Percentiles rank a stretch among this genome's conserved stretches.
phyloP scores from a whole-genome alignment of 2,888 invertebrate species.

The Leistus spinibarbis region DNA sequence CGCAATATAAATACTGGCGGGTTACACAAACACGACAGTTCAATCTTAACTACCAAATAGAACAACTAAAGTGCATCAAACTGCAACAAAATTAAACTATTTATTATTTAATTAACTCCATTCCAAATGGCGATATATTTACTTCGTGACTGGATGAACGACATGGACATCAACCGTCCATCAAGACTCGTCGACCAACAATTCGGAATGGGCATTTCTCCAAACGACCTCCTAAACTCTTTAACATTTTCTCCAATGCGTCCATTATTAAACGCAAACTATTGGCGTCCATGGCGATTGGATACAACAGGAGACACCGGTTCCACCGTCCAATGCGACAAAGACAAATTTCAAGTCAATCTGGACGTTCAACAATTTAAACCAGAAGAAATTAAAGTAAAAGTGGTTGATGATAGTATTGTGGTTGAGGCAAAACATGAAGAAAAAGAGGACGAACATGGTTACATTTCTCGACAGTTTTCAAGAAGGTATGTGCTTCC shows the following conservation, averaged over 20 bases:
- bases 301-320: slow-evolving; percentile 17
- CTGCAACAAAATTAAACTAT: too few relatives aligned
- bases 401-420: slow-evolving; percentile 52
- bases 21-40: too few relatives aligned
- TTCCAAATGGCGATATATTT: slow-evolving; percentile 16
- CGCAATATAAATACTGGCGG: too few relatives aligned
- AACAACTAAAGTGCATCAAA: too few relatives aligned
- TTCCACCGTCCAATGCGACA: slow-evolving; percentile 36
- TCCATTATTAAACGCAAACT: neutral
- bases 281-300: slow-evolving; percentile 26
- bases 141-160: slow-evolving; percentile 5
- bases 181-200: slow-evolving; percentile 51
- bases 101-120: too few relatives aligned
- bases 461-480: slow-evolving; percentile 53
- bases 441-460: slow-evolving; percentile 53
- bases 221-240: slow-evolving; percentile 38
- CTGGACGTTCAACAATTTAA: slow-evolving; percentile 53
- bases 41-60: too few relatives aligned
- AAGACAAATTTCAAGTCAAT: slow-evolving; percentile 22
- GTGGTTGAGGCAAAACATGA: slow-evolving; percentile 54
- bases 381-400: slow-evolving; percentile 54
- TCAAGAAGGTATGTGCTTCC: slow-evolving; percentile 53
- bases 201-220: slow-evolving; percentile 47
- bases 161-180: slow-evolving; percentile 40
- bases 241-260: slow-evolving; percentile 13